Evolutionary conservation across 2,797 vertebrate genomes (phyloP), one percentile per base, ranked within the genome.

Genomic region (Rhadinocentrus ornatus): DNA sequence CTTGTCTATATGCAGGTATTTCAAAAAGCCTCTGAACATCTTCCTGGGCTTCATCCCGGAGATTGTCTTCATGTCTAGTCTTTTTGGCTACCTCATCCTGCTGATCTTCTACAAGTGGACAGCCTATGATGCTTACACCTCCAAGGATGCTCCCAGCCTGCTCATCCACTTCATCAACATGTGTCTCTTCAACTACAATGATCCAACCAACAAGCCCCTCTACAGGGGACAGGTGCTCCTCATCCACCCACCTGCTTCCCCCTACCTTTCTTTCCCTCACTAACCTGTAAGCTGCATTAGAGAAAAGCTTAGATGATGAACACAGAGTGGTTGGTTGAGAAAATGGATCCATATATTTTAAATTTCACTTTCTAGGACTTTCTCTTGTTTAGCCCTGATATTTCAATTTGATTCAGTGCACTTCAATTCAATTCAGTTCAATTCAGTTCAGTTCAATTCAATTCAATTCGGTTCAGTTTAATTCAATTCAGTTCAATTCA

Each of bases 111-210:
- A 96, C 87, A 99, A 99, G 76, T 99, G 98, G 98, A 94, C 94
- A 0, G 97, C 97, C 16, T 99, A 98, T 0, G 94, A 98, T 55
- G 98, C 94, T 27, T 69, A 60, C 57, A 96, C 93, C 0, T 99
- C 98, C 11, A 96, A 94, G 88, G 93, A 95, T 1, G 97, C 98
- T 0, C 98, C 98, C 0, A 99, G 98, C 68, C 95, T 99, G 72
- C 95, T 99, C 76, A 99, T 99, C 75, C 96, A 98, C 83, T 99
- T 99, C 71, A 99, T 99, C 93, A 99, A 99, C 91, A 99, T 99
- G 98, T 99, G 97, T 91, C 95, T 99, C 20, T 99, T 99, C 89
- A 98, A 96, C 93, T 99, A 99, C 71, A 86, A 71, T 0, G 96
- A 99, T 62, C 89, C 94, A 37, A 94, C 90, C 35, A 93, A 86